Base-by-base conservation (phyloP, 1,140 invertebrate species). In the Pachyrhynchus sulphureomaculatus region DNA sequence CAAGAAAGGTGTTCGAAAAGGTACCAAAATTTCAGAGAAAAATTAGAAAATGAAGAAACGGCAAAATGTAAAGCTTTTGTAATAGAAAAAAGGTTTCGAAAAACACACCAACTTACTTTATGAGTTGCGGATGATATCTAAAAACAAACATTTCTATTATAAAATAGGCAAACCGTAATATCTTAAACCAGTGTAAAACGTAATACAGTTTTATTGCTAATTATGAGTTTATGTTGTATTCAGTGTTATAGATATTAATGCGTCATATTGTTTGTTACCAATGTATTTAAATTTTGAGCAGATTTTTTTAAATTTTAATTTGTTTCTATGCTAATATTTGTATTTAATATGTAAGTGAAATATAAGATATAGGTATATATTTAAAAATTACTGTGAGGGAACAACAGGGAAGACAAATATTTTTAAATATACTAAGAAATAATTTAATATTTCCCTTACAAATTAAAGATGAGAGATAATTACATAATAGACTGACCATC, bases 61-160 rank as follows among this genome's bases (percentile, higher is more conserved):
- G 57, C 44, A 36, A 58, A 57, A 59, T 48, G 24, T 59, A 21
- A 59, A 51, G 32, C 20, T 23, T 42, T 39, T 51, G 45, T 37
- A 51, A n/a, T 36, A 59, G 48, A 61, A 61, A 61, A 53, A 52
- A 39, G 12, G 33, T 61, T 53, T 51, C 18, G 39, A 48, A 53
- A 34, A 29, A 36, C 49, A 42, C 47, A 26, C 44, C 42, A 39
- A 61, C 58, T 61, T 61, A 61, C 58, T 61, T 61, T 61, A 61
- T 61, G 58, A n/a, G 29, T 29, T 13, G 58, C 48, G 34, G 58
- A 53, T 61, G 58, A 61, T 24, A 53, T 61, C 58, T 61, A 61
- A 53, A 60, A 59, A 53, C 24, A 53, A 44, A 53, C 10, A 53
- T n/a, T 44, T 42, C 48, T 44, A 58, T 58, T 53, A 53, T 32